Base-by-base conservation (phyloP, 1,140 invertebrate genomes). In the Cydia amplana region DNA sequence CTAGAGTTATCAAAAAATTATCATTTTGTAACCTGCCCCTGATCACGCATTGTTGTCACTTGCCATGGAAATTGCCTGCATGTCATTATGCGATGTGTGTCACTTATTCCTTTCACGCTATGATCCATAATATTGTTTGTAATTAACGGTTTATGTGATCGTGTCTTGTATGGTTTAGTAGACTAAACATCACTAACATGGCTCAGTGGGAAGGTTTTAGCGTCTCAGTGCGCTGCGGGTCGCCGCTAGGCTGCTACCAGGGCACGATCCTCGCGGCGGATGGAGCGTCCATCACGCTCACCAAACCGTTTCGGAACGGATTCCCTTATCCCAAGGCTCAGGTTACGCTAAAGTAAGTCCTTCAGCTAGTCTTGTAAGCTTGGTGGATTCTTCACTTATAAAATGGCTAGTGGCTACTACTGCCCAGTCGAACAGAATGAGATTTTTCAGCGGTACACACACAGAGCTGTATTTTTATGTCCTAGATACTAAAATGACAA, bases 281-380 rank as follows among this genome's bases (percentile, higher is more conserved):
- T 79, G 94, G 94, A 64, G 91, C 93, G 79, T 95, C 95, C 32
- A 95, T 98, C 55, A 97, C 96, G 3, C 93, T 98, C 40, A 94
- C 93, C 14, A 95, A 97, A 87, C 95, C 96, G 9, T 97, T 97
- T 87, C 94, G 95, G 77, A 97, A 98, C 93, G 97, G 97, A 5
- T 94, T 97, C 23, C 96, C 96, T 4, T 93, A 91, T 74, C 89
- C 90, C 0, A 92, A 93, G 72, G 85, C 90, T 40, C 85, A 91
- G 85, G 90, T 93, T 16, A 93, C 91, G 2, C 78, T 93, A 1
- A 93, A 93, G 93, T 93, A 85, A 87, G 86, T 76, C 14, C 16
- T 28, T 43, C 60, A 32, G 12, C 49, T 51, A 20, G n/a, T 23
- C 20, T 23, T 55, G 2, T 18, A 7, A 55, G 51, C n/a, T 18